Conservation (phyloP, 2,888 invertebrate genomes). For the Mythimna lalbum region DNA sequence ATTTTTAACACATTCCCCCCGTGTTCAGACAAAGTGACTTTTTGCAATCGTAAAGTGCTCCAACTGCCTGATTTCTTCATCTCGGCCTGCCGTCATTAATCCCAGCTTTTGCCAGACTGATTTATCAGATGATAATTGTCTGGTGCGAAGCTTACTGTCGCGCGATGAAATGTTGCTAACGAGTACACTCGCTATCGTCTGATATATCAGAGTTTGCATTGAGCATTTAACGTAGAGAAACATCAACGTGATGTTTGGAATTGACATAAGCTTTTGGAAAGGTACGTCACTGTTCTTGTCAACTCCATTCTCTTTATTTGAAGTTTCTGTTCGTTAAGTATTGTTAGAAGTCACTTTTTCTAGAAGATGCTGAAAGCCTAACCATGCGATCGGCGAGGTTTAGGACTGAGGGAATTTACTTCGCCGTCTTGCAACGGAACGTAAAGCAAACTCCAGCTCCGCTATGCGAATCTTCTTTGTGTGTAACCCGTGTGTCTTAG, state of each 20-base stretch:
- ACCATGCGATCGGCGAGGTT: slow-evolving; percentile 11
- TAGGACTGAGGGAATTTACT: slow-evolving; percentile 22
- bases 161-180: slow-evolving; percentile 40
- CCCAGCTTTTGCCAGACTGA: slow-evolving; percentile 68
- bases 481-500: slow-evolving; percentile 65
- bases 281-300: slow-evolving; percentile 51
- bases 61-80: slow-evolving; percentile 62
- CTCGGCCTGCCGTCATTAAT: slow-evolving; percentile 44
- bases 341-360: slow-evolving; percentile 57
- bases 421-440: slow-evolving; percentile 10
- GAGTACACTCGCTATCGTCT: slow-evolving; percentile 36
- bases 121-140: slow-evolving; percentile 62
- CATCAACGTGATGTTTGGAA: slow-evolving; percentile 57
- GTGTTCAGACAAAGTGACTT: slow-evolving; percentile 68
- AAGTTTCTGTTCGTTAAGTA: slow-evolving; percentile 46
- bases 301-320: slow-evolving; percentile 50
- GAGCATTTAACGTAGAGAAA: slow-evolving; percentile 47
- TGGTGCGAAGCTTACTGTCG: slow-evolving; percentile 47
- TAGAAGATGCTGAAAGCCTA: slow-evolving; percentile 26
- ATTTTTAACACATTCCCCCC: slow-evolving; percentile 56
- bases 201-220: slow-evolving; percentile 52
- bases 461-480: slow-evolving; percentile 73
- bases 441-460: slow-evolving; percentile 69
- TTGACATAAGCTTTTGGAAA: slow-evolving; percentile 59
- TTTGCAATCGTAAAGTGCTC: slow-evolving; percentile 64